Conservation (phyloP, 2,113 vertebrate genomes). For the Noturus placidus region DNA sequence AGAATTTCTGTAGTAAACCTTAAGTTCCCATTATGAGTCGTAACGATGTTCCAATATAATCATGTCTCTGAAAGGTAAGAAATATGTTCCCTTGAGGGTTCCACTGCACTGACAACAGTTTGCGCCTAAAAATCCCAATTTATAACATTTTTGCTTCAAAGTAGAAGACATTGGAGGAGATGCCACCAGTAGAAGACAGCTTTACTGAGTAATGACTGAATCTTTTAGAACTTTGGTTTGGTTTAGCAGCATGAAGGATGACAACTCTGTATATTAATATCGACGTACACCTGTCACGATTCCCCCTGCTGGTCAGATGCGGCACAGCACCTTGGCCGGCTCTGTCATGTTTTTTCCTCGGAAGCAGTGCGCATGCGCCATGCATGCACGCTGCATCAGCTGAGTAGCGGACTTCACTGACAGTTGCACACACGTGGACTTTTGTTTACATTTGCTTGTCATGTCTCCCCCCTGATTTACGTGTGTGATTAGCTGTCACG, state of each 20-base stretch:
- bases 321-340: too few species aligned
- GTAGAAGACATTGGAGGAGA: not conserved
- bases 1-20: not conserved
- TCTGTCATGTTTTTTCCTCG: too few species aligned
- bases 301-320: too few species aligned
- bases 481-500: too few species aligned
- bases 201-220: not conserved
- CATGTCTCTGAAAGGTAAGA: not conserved
- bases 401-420: too few species aligned
- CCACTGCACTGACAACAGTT: not conserved
- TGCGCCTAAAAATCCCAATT: not conserved
- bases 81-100: not conserved
- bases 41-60: not conserved
- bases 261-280: too few species aligned
- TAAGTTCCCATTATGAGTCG: not conserved
- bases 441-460: too few species aligned
- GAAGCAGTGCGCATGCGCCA: too few species aligned
- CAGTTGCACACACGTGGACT: too few species aligned
- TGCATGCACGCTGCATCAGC: too few species aligned
- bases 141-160: not conserved
- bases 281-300: too few species aligned
- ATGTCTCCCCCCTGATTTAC: too few species aligned
- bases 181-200: not conserved
- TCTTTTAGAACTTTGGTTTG: not conserved
- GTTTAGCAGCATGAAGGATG: not conserved